phyloP scores from a whole-genome alignment of 2,888 invertebrate species.

The Trissoscelio sp. region DNA sequence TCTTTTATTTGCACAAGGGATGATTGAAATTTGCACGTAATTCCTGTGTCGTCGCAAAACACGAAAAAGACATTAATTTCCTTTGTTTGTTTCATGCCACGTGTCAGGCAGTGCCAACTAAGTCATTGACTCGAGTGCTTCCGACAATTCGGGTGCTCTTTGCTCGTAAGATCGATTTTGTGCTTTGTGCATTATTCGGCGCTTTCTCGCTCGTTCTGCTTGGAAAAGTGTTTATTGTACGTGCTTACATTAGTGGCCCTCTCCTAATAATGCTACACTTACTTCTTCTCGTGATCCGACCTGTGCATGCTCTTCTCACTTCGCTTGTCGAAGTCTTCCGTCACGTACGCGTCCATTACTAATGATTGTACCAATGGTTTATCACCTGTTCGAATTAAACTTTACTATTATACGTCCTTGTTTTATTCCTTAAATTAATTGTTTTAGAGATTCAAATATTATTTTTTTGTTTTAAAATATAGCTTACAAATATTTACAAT shows the following conservation, averaged over 20 bases:
- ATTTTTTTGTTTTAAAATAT: not conserved
- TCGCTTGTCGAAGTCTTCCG: constrained; percentile 90
- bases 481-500: not conserved
- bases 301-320: constrained; percentile 85
- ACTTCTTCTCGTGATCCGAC: constrained; percentile 85
- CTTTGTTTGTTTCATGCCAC: constrained; percentile 65
- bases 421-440: not conserved
- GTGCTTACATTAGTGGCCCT: constrained; percentile 75
- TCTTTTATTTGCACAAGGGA: not conserved
- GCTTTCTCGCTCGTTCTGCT: constrained; percentile 66
- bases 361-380: constrained; percentile 95
- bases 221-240: constrained; percentile 71
- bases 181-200: constrained; percentile 72
- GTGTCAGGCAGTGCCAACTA: constrained; percentile 67
- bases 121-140: constrained; percentile 69
- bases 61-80: constrained; percentile 63
- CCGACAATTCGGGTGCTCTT: constrained; percentile 69
- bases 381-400: constrained; percentile 87
- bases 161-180: constrained; percentile 71
- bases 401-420: not conserved
- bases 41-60: constrained; percentile 50
- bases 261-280: constrained; percentile 84
- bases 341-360: constrained; percentile 95
- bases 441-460: too few relatives aligned
- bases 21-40: constrained; percentile 42